Percentiles rank a stretch among this genome's conserved stretches.
Conservation (phyloP, 2,888 invertebrate genomes). For the Eilema sororculum region DNA sequence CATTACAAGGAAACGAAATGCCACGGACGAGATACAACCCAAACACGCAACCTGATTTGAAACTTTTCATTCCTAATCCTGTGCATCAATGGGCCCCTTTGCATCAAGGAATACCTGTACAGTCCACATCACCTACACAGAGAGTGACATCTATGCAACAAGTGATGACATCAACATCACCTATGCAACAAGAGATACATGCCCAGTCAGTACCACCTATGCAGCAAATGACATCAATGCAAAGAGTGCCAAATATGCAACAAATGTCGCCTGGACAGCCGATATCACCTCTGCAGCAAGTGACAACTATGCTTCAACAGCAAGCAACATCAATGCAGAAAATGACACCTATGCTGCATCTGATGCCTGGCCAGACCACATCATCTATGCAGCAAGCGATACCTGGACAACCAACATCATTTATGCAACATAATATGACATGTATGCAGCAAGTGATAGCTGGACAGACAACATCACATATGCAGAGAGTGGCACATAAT, state of each 20-base stretch:
- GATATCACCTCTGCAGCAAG: neutral
- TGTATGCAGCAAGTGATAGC: neutral
- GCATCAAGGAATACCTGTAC: neutral
- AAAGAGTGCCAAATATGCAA: neutral
- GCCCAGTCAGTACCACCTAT: neutral
- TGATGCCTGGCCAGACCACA: neutral
- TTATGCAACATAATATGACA: neutral
- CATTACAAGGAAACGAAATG: neutral
- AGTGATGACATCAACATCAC: neutral
- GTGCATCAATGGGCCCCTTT: neutral
- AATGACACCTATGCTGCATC: neutral
- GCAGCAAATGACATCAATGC: neutral
- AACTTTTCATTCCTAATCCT: neutral
- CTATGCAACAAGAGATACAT: neutral
- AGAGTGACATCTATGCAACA: neutral
- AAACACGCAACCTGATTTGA: neutral
- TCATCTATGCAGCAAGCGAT: neutral
- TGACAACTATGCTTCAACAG: neutral
- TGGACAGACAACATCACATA: neutral
- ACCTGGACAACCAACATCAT: neutral
- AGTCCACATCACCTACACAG: neutral
- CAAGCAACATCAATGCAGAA: neutral
- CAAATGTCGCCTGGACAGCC: neutral
- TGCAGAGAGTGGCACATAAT: neutral
- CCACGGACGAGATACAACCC: neutral